Evolutionary conservation across 2,888 invertebrate genomes (phyloP), one percentile per base, ranked within the genome.

Genomic region (Timema cristinae): DNA sequence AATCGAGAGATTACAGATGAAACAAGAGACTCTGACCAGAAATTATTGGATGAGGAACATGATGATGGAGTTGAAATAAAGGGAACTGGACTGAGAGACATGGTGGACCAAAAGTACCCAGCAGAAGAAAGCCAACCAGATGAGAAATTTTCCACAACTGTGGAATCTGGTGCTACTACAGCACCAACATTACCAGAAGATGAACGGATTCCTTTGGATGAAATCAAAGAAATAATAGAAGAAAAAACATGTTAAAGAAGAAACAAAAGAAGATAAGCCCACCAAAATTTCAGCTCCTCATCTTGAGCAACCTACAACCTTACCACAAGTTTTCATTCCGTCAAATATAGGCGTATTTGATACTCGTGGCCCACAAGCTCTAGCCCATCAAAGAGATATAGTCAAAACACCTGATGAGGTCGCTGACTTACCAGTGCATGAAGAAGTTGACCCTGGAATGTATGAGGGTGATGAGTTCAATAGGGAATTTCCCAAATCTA

Each of bases 361-460:
- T 48, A 49, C 72, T 72, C 67, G 76, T 16, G 89, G 68, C 32
- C 56, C 71, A 72, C 69, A 76, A 47, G 66, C 70, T 0, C 71
- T 72, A 50, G 66, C 71, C 49, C 86, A 90, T 68, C 85, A 91
- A 74, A 85, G 93, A 77, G 94, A 94, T 79, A 90, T 94, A 69
- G 93, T 95, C 0, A 95, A 95, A 81, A 95, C 95, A 5, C 95
- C 95, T 0, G 95, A 95, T 82, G 95, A 95, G 86, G 95, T 95
- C 0, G 95, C 95, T 11, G 95, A 95, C 81, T 83, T 95, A 73
- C 95, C 95, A 6, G 88, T 95, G 56, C 94, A 95, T 75, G 95
- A 95, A 82, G 95, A 93, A 83, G 94, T 91, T 7, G 94, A 94
- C 79, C 89, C 91, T 69, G 87, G 86, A 74, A 84, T 86, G 0